Evolutionary conservation across 2,113 vertebrate genomes (phyloP), one percentile per base, ranked within the genome.

Genomic region (Eidolon helvum): DNA sequence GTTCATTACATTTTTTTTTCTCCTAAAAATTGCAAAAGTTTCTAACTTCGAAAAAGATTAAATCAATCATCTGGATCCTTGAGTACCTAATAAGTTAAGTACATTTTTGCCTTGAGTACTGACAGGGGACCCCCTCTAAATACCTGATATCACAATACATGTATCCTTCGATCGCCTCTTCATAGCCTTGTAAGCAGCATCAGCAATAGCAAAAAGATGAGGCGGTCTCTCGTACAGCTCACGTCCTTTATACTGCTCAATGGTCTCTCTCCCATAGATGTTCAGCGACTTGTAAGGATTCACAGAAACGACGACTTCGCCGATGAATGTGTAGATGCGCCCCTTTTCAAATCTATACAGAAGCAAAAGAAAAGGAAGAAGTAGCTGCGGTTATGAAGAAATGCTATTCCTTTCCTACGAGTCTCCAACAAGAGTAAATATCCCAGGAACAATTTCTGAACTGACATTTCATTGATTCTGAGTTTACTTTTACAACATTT

Each of bases 141-240:
- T 96, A 99, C 99, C 99, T 98, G 99, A 99, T 98, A 99, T 99
- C 82, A 99, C 99, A 71, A 99, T 99, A 38, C 99, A 99, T 7
- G 99, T 99, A 98, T 99, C 99, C 98, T 99, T 99, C 59, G 99
- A 99, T 63, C 99, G 97, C 87, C 99, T 99, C 98, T 99, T 99
- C 99, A 99, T 99, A 33, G 99, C 99, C 97, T 99, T 99, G 98
- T 99, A 99, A 2, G 99, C 99, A 0, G 99, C 99, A 6, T 99
- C 99, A 0, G 99, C 99, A 21, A 99, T 99, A 85, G 99, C 99
- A 0, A 99, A 99, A 38, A 99, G 99, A 97, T 99, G 99, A 1
- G 99, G 99, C 0, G 99, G 99, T 79, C 99, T 98, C 98, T 99
- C 99, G 0, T 99, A 99, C 79, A 99, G 97, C 96, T 99, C 99